phyloP scores from a whole-genome alignment of 2,113 vertebrate species.

The Chamaea fasciata region DNA sequence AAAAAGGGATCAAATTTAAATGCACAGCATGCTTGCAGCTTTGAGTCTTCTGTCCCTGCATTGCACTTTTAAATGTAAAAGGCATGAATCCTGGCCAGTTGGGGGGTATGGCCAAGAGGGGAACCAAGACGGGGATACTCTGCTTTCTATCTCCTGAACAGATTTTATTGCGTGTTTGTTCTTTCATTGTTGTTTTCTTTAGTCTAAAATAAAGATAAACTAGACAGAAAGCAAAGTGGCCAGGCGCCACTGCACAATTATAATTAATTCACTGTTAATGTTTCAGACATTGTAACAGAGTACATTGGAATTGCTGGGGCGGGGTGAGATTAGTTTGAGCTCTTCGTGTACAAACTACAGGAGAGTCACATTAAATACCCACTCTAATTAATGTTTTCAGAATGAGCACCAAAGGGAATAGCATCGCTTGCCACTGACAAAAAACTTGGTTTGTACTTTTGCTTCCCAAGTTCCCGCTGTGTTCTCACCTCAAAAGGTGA shows the following conservation, averaged over 20 bases:
- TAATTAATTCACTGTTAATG: slow-evolving; percentile 64
- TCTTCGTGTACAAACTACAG: slow-evolving; percentile 13
- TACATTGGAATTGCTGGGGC: slow-evolving; percentile 50
- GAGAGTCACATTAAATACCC: slow-evolving; percentile 42
- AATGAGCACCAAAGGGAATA: slow-evolving; percentile 18
- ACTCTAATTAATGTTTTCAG: slow-evolving; percentile 46
- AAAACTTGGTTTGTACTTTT: not conserved
- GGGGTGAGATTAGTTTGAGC: slow-evolving; percentile 38
- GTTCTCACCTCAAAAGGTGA: not conserved
- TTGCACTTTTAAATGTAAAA: slow-evolving; percentile 10
- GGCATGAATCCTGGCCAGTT: not conserved
- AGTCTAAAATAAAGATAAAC: slow-evolving; percentile 62
- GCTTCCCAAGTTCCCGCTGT: not conserved
- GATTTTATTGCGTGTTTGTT: slow-evolving; percentile 18
- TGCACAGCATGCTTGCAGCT: slow-evolving; percentile 1
- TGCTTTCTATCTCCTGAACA: slow-evolving; percentile 19
- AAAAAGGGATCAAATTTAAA: slow-evolving; percentile 35
- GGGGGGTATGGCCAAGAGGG: not conserved
- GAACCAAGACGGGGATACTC: not conserved
- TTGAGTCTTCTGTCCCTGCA: slow-evolving; percentile 2
- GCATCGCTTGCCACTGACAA: not conserved
- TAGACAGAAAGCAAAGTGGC: slow-evolving; percentile 56
- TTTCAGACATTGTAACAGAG: slow-evolving; percentile 20
- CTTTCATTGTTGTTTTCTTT: slow-evolving; percentile 53
- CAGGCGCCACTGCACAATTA: slow-evolving; percentile 62